Conservation (phyloP, 2,888 invertebrate species). For the Torymus aiolomorphi region DNA sequence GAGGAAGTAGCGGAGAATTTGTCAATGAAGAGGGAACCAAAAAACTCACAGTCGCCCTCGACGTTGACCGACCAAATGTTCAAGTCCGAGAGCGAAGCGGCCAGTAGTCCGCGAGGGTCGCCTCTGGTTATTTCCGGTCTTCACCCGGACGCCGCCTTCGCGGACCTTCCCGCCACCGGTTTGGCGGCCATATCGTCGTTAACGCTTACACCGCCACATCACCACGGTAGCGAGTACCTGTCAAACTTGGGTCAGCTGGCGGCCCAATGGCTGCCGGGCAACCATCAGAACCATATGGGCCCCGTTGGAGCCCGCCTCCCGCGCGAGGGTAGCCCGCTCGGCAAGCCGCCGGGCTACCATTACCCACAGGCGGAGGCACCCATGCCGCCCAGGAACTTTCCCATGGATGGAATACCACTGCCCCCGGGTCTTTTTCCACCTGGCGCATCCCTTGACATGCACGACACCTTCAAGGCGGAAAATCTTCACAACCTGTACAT, state of each 20-base stretch:
- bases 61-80: slow-evolving; percentile 78
- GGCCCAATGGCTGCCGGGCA: slow-evolving; percentile 70
- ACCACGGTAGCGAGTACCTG: slow-evolving; percentile 72
- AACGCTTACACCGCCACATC: slow-evolving; percentile 88
- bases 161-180: slow-evolving; percentile 72
- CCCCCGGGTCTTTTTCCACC: slow-evolving; percentile 68
- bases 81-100: slow-evolving; percentile 70
- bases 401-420: slow-evolving; percentile 67
- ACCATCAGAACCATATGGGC: slow-evolving; percentile 65
- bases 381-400: slow-evolving; percentile 65
- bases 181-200: slow-evolving; percentile 80
- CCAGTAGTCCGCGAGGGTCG: slow-evolving; percentile 71
- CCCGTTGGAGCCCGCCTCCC: slow-evolving; percentile 59
- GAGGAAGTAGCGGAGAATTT: slow-evolving; percentile 68
- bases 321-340: slow-evolving; percentile 69
- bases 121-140: slow-evolving; percentile 67
- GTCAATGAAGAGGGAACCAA: slow-evolving; percentile 68
- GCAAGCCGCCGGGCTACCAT: slow-evolving; percentile 59
- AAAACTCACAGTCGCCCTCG: slow-evolving; percentile 69
- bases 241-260: slow-evolving; percentile 71
- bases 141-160: slow-evolving; percentile 68
- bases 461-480: slow-evolving; percentile 73
- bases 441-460: slow-evolving; percentile 67
- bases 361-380: slow-evolving; percentile 62
- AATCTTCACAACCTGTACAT: slow-evolving; percentile 69